Conservation (phyloP, 2,888 invertebrate genomes). For the Blastobasis lacticolella region DNA sequence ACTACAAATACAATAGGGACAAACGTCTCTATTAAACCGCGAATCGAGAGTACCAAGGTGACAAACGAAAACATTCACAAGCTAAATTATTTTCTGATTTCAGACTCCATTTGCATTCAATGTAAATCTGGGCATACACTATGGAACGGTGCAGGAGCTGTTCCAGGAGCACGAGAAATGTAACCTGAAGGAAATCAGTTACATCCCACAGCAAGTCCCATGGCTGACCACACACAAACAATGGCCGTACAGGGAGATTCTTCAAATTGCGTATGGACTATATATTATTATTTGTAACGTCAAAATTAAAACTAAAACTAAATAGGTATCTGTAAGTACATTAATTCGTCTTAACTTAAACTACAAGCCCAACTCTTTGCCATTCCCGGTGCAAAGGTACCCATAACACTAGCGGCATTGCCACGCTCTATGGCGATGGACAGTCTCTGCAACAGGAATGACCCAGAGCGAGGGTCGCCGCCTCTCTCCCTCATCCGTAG, state of each 20-base stretch:
- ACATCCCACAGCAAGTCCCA: constrained; percentile 63
- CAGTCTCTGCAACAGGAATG: too few relatives aligned
- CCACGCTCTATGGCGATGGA: too few relatives aligned
- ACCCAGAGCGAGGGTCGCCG: too few relatives aligned
- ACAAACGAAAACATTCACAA: background rate
- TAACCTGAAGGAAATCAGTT: constrained; percentile 76
- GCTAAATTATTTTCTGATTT: constrained; percentile 14
- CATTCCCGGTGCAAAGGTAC: too few relatives aligned
- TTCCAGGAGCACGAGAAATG: constrained; percentile 82
- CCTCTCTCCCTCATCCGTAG: too few relatives aligned
- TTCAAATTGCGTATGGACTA: constrained; percentile 70
- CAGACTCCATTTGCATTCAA: constrained; percentile 77
- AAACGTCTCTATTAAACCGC: background rate
- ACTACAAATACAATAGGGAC: too few relatives aligned
- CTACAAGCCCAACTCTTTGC: too few relatives aligned
- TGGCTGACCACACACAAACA: constrained; percentile 71
- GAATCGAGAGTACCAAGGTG: background rate
- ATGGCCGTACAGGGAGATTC: constrained; percentile 72
- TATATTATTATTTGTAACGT: background rate
- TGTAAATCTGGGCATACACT: constrained; percentile 73
- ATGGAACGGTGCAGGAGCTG: constrained; percentile 74
- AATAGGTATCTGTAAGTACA: too few relatives aligned
- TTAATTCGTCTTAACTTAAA: too few relatives aligned
- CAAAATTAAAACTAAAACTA: too few relatives aligned
- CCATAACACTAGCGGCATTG: too few relatives aligned